Evolutionary conservation across 2,888 invertebrate species (phyloP), one percentile per base, ranked within the genome.

Genomic region (Tuta absoluta): DNA sequence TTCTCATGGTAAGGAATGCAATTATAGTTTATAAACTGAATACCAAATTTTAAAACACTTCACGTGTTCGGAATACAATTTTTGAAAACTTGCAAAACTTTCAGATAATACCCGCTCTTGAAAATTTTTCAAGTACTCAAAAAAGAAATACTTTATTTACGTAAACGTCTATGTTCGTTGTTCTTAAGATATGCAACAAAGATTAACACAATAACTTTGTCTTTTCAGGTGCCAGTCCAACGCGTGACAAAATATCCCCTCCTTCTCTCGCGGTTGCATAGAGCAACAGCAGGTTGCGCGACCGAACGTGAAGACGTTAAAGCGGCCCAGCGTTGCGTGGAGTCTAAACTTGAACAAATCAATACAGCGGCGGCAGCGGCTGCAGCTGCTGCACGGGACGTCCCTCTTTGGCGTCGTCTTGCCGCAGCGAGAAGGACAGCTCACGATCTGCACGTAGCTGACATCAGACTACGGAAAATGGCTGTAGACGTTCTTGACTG

Each of bases 181-280:
- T 5, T 19, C 23, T n/a, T n/a, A n/a, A n/a, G n/a, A n/a, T n/a
- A n/a, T n/a, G n/a, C n/a, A n/a, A 51, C 19, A n/a, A 28, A n/a
- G 14, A 21, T 33, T 24, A 1, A 57, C 23, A n/a, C 1, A 21
- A 64, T 10, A 17, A 56, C 49, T 14, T 28, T 48, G 21, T 58
- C 24, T 38, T 58, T 78, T 65, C 76, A 96, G 96, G 96, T 97
- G 75, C 98, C 98, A 70, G 98, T 99, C 69, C 98, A 98, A 92
- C 94, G 98, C 85, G 98, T 98, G 75, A 98, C 98, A 76, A 98
- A 98, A 92, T 98, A 98, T 92, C 98, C 98, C 56, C 93, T 99
- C 75, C 93, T 99, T 71, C 92, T 99, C 78, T 97, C 97, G 57
- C 95, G 98, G 66, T 92, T 99, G 72, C 94, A 96, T 80, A 98